These are phyloP conservation scores for Morelia viridis DNA, from an alignment of 2,797 vertebrate genomes.

Conservation along the genomic window DNA sequence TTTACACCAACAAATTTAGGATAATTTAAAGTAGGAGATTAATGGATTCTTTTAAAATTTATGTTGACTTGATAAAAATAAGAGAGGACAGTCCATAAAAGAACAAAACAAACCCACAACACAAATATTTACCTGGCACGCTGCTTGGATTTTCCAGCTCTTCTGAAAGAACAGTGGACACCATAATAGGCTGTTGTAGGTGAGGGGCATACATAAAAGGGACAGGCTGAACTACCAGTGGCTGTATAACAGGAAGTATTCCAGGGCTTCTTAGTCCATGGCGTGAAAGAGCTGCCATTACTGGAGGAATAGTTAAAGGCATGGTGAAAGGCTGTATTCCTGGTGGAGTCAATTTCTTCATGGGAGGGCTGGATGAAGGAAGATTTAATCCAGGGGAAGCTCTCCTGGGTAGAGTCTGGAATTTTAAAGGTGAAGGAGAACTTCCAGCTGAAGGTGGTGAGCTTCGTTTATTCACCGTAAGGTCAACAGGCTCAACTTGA, in stretches of 20 bases:
- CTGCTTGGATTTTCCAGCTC: constrained; percentile 78
- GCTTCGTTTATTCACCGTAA: constrained; percentile 89
- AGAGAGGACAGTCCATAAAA: background rate
- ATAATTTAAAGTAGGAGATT: constrained; percentile 11
- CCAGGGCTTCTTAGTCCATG: constrained; percentile 77
- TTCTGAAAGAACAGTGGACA: constrained; percentile 77
- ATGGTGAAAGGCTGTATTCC: constrained; percentile 80
- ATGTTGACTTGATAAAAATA: background rate
- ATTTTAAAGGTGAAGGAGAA: constrained; percentile 80
- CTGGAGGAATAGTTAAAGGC: constrained; percentile 77
- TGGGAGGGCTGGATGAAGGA: constrained; percentile 79
- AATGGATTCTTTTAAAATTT: background rate
- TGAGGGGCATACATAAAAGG: constrained; percentile 87
- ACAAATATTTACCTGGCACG: constrained; percentile 74
- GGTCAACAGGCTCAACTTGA: constrained; percentile 94
- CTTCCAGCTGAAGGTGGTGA: constrained; percentile 79
- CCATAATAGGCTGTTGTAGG: constrained; percentile 85
- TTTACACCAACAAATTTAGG: background rate
- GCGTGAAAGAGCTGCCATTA: constrained; percentile 80
- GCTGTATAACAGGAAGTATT: constrained; percentile 81
- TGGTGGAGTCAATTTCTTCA: constrained; percentile 75
- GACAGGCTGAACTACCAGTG: constrained; percentile 86
- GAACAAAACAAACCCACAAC: background rate
- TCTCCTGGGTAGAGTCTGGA: constrained; percentile 74
- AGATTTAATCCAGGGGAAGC: constrained; percentile 77